Percentiles rank a stretch among this genome's conserved stretches.
Conservation (phyloP, 2,113 vertebrate genomes). For the Paramisgurnus dabryanus region DNA sequence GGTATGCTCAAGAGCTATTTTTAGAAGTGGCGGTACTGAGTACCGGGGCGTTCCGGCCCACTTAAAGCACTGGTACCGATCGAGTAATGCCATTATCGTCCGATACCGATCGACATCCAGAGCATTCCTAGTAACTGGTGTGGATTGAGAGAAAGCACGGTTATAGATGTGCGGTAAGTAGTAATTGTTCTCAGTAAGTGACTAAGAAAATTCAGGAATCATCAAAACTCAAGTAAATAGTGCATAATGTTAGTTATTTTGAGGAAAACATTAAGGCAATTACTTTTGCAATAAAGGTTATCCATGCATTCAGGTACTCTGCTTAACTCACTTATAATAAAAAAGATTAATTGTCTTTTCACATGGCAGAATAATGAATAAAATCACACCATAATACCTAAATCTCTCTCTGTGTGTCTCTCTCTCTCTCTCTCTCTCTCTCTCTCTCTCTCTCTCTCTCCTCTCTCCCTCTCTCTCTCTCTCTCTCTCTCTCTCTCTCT, state of each 20-base stretch:
- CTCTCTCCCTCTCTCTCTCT: not conserved
- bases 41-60: too few species aligned
- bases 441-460: not conserved
- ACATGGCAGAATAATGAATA: not conserved
- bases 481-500: too few species aligned
- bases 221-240: constrained; percentile 7
- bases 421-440: too few species aligned
- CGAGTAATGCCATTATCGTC: too few species aligned
- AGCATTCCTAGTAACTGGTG: too few species aligned
- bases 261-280: not conserved
- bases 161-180: too few species aligned
- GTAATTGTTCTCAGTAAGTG: not conserved
- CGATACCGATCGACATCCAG: too few species aligned
- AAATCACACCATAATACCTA: not conserved
- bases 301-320: not conserved
- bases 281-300: not conserved
- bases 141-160: not conserved
- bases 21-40: too few species aligned
- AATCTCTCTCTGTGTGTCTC: not conserved
- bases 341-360: too few species aligned
- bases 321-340: too few species aligned
- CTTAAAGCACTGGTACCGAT: too few species aligned
- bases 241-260: not conserved
- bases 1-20: too few species aligned
- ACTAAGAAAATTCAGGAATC: not conserved